Evolutionary conservation across 2,888 invertebrate species (phyloP), one percentile per base, ranked within the genome.

Genomic region (Callyntrura sp.): DNA sequence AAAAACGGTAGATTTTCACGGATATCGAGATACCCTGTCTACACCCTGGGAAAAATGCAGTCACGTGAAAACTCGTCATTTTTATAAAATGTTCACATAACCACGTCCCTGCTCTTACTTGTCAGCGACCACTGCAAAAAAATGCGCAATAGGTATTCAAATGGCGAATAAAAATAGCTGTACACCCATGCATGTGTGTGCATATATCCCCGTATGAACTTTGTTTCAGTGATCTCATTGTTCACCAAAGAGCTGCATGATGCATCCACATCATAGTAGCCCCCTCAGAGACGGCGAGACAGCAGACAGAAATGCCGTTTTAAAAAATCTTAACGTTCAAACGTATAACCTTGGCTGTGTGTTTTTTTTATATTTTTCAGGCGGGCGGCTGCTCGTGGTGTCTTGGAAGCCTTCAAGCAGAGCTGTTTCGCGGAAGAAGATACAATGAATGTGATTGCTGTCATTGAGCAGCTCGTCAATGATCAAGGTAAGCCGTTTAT

Each of bases 381-480:
- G 90, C 91, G 92, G 85, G 90, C 91, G 60, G 93, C 92, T 23
- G 93, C 93, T 25, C 91, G 92, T 43, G 91, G 91, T 45, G 89
- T 92, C 9, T 81, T 91, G 85, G 93, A 93, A 55, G 92, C 92
- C 14, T 93, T 93, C 85, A 91, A 91, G 25, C 92, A 92, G 65
- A 90, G 90, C 48, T 92, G 92, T 65, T 92, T 89, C 70, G 90
- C 92, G 0, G 93, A 92, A n/a, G 92, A 92, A 81, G 92, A 92
- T 73, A 90, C 92, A 11, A 90, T 90, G 62, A 91, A 81, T 70
- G 92, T 93, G 43, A 91, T 93, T 78, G 91, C 90, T 78, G 91
- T 93, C 43, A 92, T 93, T 60, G 92, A 93, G 51, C 92, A 92
- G 86, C 92, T 93, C 20, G 92, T 91, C 43, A 91, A 92, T 79